Percentiles rank a stretch among this genome's conserved stretches.
phyloP scores from a whole-genome alignment of 2,113 vertebrate species.

The Sporophila hypoxantha region DNA sequence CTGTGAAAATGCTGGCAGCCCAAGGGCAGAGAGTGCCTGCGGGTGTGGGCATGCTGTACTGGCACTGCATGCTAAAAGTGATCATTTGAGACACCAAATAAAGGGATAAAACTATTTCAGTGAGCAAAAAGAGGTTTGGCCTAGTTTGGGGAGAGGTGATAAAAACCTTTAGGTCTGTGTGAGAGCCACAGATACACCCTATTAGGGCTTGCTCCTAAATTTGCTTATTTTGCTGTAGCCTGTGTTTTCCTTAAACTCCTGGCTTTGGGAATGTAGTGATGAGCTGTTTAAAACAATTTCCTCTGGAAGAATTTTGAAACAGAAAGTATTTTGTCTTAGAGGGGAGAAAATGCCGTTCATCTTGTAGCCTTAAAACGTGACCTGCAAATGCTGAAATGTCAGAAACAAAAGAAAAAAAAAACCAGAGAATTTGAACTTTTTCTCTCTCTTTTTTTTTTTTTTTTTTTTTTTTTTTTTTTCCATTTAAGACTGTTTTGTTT shows the following conservation, averaged over 20 bases:
- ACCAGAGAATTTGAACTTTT: not conserved
- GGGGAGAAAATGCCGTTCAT: not conserved
- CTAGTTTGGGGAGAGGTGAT: not conserved
- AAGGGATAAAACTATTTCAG: not conserved
- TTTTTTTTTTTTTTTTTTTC: not conserved
- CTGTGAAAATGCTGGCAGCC: constrained; percentile 25
- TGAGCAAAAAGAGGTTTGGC: not conserved
- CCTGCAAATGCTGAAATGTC: not conserved
- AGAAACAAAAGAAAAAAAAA: not conserved
- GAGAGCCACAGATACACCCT: accelerated
- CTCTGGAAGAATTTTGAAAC: not conserved
- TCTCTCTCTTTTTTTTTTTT: not conserved
- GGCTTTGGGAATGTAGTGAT: not conserved
- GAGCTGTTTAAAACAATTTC: not conserved
- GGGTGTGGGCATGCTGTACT: not conserved
- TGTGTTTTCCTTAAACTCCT: not conserved
- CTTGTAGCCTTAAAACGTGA: not conserved
- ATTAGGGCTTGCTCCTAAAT: not conserved
- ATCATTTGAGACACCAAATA: not conserved
- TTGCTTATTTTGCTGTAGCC: not conserved
- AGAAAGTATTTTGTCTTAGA: not conserved
- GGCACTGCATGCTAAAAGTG: not conserved
- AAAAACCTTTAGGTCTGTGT: not conserved
- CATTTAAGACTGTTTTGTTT: not conserved
- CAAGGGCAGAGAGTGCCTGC: not conserved